Conservation (phyloP, 2,888 invertebrate genomes). For the Marasmarcha lunaedactyla region DNA sequence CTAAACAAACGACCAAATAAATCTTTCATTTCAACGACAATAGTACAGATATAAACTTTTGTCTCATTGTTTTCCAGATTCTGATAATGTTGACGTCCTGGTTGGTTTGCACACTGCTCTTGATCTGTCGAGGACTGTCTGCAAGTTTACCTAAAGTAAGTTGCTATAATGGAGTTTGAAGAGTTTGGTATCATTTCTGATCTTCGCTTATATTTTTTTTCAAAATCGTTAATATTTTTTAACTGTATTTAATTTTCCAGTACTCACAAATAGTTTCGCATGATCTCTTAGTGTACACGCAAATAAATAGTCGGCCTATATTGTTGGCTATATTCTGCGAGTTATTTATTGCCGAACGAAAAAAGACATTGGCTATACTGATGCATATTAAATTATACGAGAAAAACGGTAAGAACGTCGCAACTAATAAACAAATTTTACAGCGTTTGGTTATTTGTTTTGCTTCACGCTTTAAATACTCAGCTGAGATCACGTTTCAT, state of each 20-base stretch:
- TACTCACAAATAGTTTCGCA: conserved; percentile 2
- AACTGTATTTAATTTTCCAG: no score
- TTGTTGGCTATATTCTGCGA: conserved; percentile 32
- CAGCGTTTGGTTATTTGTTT: neutral
- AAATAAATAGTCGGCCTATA: conserved; percentile 29
- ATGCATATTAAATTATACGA: conserved; percentile 24
- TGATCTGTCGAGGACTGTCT: conserved; percentile 35
- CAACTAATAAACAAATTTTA: neutral
- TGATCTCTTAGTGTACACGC: conserved; percentile 29
- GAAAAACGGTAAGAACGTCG: conserved; percentile 22
- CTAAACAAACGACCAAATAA: no score
- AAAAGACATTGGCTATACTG: conserved; percentile 24
- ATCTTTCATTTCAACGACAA: no score
- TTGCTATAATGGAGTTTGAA: neutral
- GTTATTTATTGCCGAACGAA: conserved; percentile 26
- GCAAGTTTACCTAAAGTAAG: conserved; percentile 31
- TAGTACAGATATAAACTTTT: no score
- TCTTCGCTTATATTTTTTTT: no score
- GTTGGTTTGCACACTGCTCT: conserved; percentile 32
- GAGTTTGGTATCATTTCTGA: no score
- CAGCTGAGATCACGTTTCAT: no score
- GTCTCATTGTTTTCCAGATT: conserved; percentile 28
- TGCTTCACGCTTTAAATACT: no score
- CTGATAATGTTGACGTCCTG: conserved; percentile 35
- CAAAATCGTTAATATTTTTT: no score